Base-by-base conservation (phyloP, 2,113 vertebrate genomes). In the Erythrolamprus reginae region DNA sequence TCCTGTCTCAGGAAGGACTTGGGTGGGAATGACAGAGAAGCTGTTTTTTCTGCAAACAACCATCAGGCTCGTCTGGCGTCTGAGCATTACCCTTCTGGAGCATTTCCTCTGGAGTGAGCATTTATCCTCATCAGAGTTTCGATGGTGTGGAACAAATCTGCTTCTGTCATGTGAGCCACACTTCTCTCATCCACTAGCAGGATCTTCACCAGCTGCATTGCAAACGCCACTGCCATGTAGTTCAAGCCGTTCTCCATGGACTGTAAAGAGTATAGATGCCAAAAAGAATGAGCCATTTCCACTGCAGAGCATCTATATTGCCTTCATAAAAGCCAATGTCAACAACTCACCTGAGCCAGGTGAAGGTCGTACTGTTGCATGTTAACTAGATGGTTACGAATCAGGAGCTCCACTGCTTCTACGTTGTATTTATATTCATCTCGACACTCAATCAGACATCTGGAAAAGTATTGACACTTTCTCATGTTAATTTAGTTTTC, bases 351-450 rank as follows among this genome's bases (percentile, higher is more conserved):
- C 99, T 99, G 99, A 91, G 99, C 99, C 82, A 99, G 96, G 93
- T 99, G 99, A 88, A 99, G 96, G 94, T 99, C 99, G 9, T 99
- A 99, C 95, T 99, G 99, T 94, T 99, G 99, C 99, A 99, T 99
- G 93, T 99, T 99, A 48, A 99, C 99, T 0, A 99, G 98, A 95
- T 99, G 99, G 95, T 99, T 99, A 61, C 98, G 97, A 95, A 99
- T 99, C 19, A 99, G 95, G 93, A 99, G 97, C 95, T 99, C 99
- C 91, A 99, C 99, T 4, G 99, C 99, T 88, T 99, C 99, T 15
- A 99, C 99, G 0, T 99, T 99, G 94, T 99, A 99, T 92, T 99
- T 99, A 96, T 99, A 99, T 94, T 99, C 99, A 28, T 99, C 99
- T 48, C 99, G 97, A 93, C 99, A 99, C 93, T 99, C 99, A 8